Evolutionary conservation across 2,113 vertebrate genomes (phyloP).

Genomic region (Corapipo altera): DNA sequence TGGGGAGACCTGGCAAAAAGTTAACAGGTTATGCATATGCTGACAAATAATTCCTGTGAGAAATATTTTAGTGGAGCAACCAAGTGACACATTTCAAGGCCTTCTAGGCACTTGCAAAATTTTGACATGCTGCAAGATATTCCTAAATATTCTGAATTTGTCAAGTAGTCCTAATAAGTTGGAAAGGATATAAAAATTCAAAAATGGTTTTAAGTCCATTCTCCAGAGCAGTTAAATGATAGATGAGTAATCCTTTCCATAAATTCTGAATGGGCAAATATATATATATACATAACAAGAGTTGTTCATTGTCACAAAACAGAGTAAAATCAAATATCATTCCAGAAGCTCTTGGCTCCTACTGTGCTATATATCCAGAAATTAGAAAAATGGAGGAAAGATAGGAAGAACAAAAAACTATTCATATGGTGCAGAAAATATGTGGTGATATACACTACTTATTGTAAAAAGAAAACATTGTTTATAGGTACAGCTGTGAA

Average conservation of each 20-base stretch:
- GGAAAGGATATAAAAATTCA: not conserved
- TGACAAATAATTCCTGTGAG: not conserved
- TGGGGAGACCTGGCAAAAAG: not conserved
- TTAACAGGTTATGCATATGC: not conserved
- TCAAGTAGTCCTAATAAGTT: not conserved
- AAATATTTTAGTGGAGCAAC: not conserved
- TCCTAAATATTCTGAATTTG: not conserved
- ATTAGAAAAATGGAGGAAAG: constrained; percentile 12
- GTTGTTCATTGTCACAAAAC: not conserved
- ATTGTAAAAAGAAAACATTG: not conserved
- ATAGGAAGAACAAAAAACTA: not conserved
- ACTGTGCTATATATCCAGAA: not conserved
- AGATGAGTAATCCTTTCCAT: not conserved
- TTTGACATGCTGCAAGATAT: not conserved
- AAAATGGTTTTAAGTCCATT: not conserved
- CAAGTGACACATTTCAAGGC: not conserved
- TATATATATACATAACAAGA: not conserved
- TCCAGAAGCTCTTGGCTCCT: not conserved
- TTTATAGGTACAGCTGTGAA: constrained; percentile 33
- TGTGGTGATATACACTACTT: not conserved
- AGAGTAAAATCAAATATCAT: not conserved
- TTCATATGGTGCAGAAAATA: not conserved
- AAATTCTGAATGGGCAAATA: not conserved
- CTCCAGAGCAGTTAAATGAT: not conserved
- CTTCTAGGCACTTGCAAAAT: not conserved